Conservation (phyloP, 1,140 invertebrate species). For the Leptinotarsa texana region DNA sequence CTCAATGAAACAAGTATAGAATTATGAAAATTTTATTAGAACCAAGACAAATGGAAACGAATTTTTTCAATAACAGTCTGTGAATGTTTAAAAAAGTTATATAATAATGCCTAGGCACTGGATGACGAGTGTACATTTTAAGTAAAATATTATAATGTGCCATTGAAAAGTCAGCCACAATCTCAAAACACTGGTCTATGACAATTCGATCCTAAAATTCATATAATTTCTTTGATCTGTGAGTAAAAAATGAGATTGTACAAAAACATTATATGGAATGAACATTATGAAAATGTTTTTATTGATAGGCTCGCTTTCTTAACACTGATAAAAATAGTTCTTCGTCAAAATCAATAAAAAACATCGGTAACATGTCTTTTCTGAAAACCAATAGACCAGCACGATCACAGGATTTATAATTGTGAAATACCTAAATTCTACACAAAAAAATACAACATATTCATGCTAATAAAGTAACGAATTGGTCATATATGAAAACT, state of each 20-base stretch:
- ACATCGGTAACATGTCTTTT: not conserved
- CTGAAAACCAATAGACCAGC: constrained; percentile 16
- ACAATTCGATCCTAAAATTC: constrained; percentile 29
- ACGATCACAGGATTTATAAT: constrained; percentile 32
- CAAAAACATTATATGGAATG: no score
- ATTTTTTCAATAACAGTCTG: constrained; percentile 46
- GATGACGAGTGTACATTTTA: constrained; percentile 43
- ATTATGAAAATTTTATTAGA: constrained; percentile 42
- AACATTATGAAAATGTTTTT: no score
- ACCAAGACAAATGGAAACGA: constrained; percentile 45
- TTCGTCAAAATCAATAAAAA: not conserved
- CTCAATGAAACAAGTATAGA: not conserved
- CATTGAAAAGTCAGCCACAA: constrained; percentile 45
- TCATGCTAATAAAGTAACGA: constrained; percentile 30
- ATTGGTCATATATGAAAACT: constrained; percentile 45
- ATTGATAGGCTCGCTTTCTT: no score
- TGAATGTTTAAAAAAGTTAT: constrained; percentile 51
- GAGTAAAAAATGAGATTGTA: no score
- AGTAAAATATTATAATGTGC: constrained; percentile 42
- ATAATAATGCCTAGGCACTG: constrained; percentile 53
- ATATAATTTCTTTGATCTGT: no score
- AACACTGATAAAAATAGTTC: constrained; percentile 40
- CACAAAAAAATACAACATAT: constrained; percentile 28
- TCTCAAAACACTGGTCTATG: constrained; percentile 39
- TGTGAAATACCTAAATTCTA: constrained; percentile 27